Evolutionary conservation across 2,113 vertebrate species (phyloP), one percentile per base, ranked within the genome.

Genomic region (Macrotus californicus): DNA sequence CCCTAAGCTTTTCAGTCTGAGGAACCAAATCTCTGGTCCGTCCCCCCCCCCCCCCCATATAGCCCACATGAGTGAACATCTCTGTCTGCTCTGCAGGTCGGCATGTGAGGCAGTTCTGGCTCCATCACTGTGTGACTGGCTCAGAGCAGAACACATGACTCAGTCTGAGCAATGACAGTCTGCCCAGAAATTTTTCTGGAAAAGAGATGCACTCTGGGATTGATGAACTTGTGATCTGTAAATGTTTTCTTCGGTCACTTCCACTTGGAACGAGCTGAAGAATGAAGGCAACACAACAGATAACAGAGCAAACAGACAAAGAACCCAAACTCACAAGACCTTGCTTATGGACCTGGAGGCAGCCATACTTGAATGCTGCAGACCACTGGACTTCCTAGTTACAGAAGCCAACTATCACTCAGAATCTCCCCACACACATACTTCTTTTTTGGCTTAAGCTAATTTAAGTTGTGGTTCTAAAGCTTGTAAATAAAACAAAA

Each of bases 381-480:
- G 10, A 66, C 29, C 19, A 39, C 0, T 41, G 69, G 36, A 79
- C 46, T 64, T 89, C 48, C 79, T 43, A 6, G 26, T 41, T 39
- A 67, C 2, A 67, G 52, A 52, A 50, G 52, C n/a, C 89, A 66
- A 29, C 61, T 26, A 70, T 26, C 81, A 96, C 1, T 43, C 36
- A 19, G 80, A 34, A 46, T n/a, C 13, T 7, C 16, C 43, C 43
- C 7, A 39, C 8, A 18, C 21, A 26, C 26, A 61, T 4, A 24
- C 3, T 46, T 41, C 16, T 15, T 36, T 56, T 54, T 67, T 59
- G 43, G 43, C 21, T 73, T 76, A 69, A 75, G 21, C 19, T 67
- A 92, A 50, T n/a, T 93, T n/a, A 88, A 36, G 81, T 12, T 75
- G 87, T 52, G 48, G 48, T 76, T 94, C 54, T 75, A 31, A 31